Conservation (phyloP, 1,140 invertebrate genomes). For the Drosophila pseudoobscura region DNA sequence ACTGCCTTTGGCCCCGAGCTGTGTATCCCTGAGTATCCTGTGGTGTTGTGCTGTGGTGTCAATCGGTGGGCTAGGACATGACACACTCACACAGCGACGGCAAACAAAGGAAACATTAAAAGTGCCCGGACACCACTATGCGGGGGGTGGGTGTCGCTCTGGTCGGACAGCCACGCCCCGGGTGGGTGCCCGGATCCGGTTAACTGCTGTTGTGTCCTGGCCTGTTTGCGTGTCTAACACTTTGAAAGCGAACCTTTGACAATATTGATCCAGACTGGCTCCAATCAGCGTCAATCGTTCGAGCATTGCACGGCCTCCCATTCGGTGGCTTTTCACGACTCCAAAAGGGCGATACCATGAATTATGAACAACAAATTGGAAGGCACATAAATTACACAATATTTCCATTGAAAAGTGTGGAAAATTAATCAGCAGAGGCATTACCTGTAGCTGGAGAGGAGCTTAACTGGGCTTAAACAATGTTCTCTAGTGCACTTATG, state of each 20-base stretch:
- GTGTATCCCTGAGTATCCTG: not conserved
- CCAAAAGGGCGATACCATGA: not conserved
- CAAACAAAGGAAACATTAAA: conserved; percentile 47
- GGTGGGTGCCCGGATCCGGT: conserved; percentile 8
- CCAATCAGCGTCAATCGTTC: conserved; percentile 46
- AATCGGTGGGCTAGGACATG: conserved; percentile 6
- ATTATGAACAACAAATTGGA: not conserved
- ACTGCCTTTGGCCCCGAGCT: conserved; percentile 10
- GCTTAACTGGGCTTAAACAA: no score
- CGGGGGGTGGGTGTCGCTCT: conserved; percentile 2
- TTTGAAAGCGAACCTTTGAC: conserved; percentile 25
- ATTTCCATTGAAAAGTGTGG: no score
- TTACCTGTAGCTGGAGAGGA: no score
- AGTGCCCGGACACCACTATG: conserved; percentile 39
- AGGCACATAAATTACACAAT: no score
- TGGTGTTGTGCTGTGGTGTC: conserved; percentile 3
- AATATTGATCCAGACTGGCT: conserved; percentile 33
- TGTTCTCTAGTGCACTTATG: no score
- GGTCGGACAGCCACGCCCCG: conserved; percentile 20
- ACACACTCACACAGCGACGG: conserved; percentile 53
- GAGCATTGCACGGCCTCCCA: not conserved
- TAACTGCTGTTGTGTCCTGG: conserved; percentile 23
- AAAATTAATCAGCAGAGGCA: no score
- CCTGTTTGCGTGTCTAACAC: conserved; percentile 37
- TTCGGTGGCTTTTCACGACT: not conserved